Percentiles rank a stretch among this genome's conserved stretches.
Conservation (phyloP, 2,888 invertebrate genomes). For the Ormyrus labotus region DNA sequence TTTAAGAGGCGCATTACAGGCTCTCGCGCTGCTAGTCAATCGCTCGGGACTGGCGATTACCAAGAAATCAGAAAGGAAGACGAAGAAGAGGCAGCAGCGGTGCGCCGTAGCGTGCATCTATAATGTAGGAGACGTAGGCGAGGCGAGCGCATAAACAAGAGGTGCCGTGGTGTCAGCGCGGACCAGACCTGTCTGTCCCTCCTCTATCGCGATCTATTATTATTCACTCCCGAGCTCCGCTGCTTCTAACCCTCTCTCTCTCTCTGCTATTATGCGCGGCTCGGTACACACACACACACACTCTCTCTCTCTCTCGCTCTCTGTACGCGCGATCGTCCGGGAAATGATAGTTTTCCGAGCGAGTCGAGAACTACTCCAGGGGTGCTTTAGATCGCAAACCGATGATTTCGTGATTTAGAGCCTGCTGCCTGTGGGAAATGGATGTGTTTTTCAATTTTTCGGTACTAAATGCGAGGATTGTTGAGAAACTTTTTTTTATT, state of each 20-base stretch:
- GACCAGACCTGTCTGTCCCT: slow-evolving; percentile 26
- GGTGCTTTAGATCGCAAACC: too few species aligned
- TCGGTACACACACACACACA: slow-evolving; percentile 50
- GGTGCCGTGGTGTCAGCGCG: background rate
- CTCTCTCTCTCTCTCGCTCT: slow-evolving; percentile 57
- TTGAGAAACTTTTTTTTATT: too few species aligned
- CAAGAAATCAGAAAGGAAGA: slow-evolving; percentile 39
- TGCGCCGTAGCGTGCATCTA: background rate
- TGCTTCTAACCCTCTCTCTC: background rate
- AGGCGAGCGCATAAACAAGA: slow-evolving; percentile 15
- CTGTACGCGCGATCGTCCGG: slow-evolving; percentile 9
- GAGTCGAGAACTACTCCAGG: too few species aligned
- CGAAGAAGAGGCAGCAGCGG: background rate
- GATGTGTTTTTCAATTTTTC: too few species aligned
- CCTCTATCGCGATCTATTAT: slow-evolving; percentile 60
- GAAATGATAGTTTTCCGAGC: too few species aligned
- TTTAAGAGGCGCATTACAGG: slow-evolving; percentile 13
- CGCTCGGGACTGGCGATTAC: slow-evolving; percentile 22
- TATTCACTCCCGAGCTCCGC: slow-evolving; percentile 50
- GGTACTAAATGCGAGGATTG: too few species aligned
- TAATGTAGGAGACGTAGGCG: slow-evolving; percentile 7
- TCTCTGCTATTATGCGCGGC: too few species aligned
- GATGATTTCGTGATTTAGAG: too few species aligned
- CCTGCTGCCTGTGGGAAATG: too few species aligned
- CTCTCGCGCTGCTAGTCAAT: background rate